Conservation (phyloP, 2,113 vertebrate species). For the Forbesichthys agassizii region DNA sequence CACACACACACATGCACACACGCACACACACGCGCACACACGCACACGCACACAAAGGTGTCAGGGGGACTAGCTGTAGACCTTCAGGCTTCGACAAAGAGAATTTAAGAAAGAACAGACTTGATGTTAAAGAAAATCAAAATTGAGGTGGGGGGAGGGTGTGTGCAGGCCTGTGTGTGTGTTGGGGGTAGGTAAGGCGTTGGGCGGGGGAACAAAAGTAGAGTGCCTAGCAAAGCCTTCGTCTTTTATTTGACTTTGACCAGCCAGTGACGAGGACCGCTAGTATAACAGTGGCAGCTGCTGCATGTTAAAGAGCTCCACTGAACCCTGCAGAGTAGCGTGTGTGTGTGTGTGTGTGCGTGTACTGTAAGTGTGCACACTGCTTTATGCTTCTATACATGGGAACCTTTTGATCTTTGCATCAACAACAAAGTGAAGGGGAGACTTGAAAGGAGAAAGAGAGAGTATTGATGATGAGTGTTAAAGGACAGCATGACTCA, state of each 20-base stretch:
- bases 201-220: conserved; percentile 56
- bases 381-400: conserved; percentile 41
- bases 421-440: conserved; percentile 49
- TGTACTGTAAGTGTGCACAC: not conserved
- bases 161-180: conserved; percentile 46
- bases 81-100: conserved; percentile 56
- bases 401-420: conserved; percentile 54
- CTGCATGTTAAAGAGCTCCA: conserved; percentile 71
- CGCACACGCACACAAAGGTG: conserved; percentile 44
- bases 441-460: conserved; percentile 16
- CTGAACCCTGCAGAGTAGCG: conserved; percentile 44
- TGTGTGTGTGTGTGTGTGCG: conserved; percentile 3
- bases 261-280: conserved; percentile 57
- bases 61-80: conserved; percentile 64
- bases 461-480: conserved; percentile 17
- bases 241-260: conserved; percentile 81
- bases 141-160: conserved; percentile 13
- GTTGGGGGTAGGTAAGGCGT: conserved; percentile 16
- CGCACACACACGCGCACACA: conserved; percentile 53
- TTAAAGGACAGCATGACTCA: not conserved
- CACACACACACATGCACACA: conserved; percentile 47
- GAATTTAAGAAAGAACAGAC: conserved; percentile 28
- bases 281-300: conserved; percentile 64
- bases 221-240: conserved; percentile 59
- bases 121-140: conserved; percentile 49